phyloP scores from a whole-genome alignment of 1,140 invertebrate species.

The Listronotus oregonensis region DNA sequence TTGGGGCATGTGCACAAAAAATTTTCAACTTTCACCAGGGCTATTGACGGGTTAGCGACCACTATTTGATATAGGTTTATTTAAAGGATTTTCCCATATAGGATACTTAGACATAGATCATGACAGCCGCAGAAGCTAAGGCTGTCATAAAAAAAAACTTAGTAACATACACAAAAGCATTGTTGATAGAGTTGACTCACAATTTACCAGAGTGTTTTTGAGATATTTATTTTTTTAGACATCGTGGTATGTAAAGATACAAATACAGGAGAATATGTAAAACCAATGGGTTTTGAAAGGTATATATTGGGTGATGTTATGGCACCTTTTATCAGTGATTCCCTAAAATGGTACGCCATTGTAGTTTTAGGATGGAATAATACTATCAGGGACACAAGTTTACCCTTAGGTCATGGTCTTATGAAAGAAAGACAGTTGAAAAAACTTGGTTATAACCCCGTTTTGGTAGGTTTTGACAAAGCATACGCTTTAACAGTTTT shows the following conservation, averaged over 20 bases:
- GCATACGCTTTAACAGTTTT: too few relatives aligned
- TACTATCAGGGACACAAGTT: slow-evolving; percentile 52
- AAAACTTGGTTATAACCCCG: slow-evolving; percentile 62
- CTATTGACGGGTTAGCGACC: too few relatives aligned
- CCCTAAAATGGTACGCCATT: slow-evolving; percentile 58
- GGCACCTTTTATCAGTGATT: slow-evolving; percentile 54
- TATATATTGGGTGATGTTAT: slow-evolving; percentile 57
- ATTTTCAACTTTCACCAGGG: too few relatives aligned
- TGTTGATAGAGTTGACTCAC: too few relatives aligned
- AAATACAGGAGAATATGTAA: slow-evolving; percentile 52
- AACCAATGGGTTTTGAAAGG: slow-evolving; percentile 51
- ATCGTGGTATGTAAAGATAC: slow-evolving; percentile 57
- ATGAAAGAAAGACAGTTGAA: slow-evolving; percentile 63
- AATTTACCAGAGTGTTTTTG: too few relatives aligned
- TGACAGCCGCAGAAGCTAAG: too few relatives aligned
- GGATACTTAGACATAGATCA: too few relatives aligned
- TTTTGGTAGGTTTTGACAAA: slow-evolving; percentile 57
- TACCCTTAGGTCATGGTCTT: slow-evolving; percentile 54
- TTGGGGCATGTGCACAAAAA: too few relatives aligned
- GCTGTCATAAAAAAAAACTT: too few relatives aligned
- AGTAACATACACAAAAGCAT: too few relatives aligned
- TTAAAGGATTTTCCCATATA: too few relatives aligned
- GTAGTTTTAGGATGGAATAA: slow-evolving; percentile 56
- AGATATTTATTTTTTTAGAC: not conserved
- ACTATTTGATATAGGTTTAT: too few relatives aligned